phyloP scores from a whole-genome alignment of 2,888 invertebrate species.

The Synergus laeviventris region DNA sequence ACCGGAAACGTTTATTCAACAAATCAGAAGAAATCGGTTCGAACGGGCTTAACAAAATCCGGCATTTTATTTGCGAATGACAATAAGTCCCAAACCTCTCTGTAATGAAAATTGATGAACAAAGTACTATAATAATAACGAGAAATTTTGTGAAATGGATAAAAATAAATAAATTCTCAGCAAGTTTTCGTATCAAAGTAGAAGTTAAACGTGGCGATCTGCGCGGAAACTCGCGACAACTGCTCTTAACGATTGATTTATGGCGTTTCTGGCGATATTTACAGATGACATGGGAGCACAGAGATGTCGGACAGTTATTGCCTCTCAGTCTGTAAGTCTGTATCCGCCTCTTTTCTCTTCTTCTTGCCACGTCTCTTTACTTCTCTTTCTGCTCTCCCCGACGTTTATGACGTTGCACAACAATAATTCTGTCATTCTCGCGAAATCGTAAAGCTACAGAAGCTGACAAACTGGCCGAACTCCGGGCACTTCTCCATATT shows the following conservation, averaged over 20 bases:
- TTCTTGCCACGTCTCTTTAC: constrained; percentile 44
- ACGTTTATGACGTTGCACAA: constrained; percentile 68
- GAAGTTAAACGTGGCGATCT: constrained; percentile 49
- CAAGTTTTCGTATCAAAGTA: constrained; percentile 50
- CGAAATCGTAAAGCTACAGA: constrained; percentile 64
- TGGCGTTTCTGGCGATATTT: constrained; percentile 64
- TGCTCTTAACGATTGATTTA: constrained; percentile 68
- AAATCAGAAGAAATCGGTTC: neutral
- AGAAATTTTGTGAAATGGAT: neutral
- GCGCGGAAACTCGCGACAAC: constrained; percentile 53
- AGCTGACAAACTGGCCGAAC: constrained; percentile 61
- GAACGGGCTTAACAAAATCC: neutral
- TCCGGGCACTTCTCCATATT: constrained; percentile 41
- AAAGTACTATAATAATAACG: too few species aligned
- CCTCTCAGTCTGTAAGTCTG: constrained; percentile 55
- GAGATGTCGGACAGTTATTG: constrained; percentile 64
- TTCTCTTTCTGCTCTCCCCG: constrained; percentile 51
- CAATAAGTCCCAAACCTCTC: too few species aligned
- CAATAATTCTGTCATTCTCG: constrained; percentile 70
- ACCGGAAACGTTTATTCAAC: constrained; percentile 13
- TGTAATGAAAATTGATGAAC: too few species aligned
- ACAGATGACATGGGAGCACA: constrained; percentile 64
- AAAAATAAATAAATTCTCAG: neutral
- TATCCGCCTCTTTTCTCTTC: constrained; percentile 53
- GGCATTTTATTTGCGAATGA: neutral